phyloP scores from a whole-genome alignment of 2,797 vertebrate species.

The Coregonus ussuriensis region DNA sequence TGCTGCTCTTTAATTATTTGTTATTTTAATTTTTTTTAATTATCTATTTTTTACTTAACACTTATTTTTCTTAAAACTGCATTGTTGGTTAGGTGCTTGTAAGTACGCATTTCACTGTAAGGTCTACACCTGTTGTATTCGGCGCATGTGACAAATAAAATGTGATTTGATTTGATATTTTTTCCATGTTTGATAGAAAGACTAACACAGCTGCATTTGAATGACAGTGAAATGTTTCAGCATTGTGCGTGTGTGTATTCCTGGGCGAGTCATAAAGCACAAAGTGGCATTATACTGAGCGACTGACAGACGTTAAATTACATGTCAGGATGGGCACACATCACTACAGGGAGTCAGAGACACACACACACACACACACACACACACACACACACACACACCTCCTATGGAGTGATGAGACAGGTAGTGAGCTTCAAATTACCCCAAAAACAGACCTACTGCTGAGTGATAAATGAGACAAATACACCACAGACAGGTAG shows the following conservation, averaged over 20 bases:
- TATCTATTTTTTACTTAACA: no score
- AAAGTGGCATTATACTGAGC: constrained; percentile 48
- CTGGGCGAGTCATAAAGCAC: constrained; percentile 42
- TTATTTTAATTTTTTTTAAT: no score
- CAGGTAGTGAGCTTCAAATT: constrained; percentile 64
- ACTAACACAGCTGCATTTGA: constrained; percentile 81
- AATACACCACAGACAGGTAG: constrained; percentile 45
- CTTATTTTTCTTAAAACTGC: no score
- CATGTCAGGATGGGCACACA: constrained; percentile 44
- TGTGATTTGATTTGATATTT: constrained; percentile 50
- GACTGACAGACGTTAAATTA: constrained; percentile 37
- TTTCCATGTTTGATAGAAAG: constrained; percentile 78
- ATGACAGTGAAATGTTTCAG: constrained; percentile 66
- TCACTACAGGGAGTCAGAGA: constrained; percentile 13
- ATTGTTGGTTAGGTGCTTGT: no score
- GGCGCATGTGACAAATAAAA: no score
- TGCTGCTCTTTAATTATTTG: no score
- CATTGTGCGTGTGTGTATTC: constrained; percentile 19
- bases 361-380: constrained; percentile 12
- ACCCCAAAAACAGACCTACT: constrained; percentile 62
- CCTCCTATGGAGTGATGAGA: constrained; percentile 54
- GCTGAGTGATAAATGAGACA: constrained; percentile 72
- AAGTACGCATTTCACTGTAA: no score
- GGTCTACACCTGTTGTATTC: no score
- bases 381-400: constrained; percentile 5